Evolutionary conservation across 2,888 invertebrate species (phyloP), one percentile per base, ranked within the genome.

Genomic region (Cerastoderma edule): DNA sequence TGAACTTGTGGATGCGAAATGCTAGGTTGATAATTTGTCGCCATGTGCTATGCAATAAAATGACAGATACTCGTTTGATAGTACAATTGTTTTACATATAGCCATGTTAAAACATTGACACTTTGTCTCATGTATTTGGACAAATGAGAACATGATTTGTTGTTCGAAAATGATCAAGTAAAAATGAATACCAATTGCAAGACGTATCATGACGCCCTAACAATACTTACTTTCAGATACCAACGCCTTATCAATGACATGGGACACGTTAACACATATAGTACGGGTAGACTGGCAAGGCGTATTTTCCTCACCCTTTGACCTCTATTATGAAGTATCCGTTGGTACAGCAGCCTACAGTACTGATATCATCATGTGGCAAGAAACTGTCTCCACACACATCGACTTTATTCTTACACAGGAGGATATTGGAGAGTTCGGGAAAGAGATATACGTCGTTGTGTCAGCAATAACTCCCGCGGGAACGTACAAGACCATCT

Each of bases 241-340:
- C 3, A 28, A 56, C 19, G 27, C 5, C 13, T 32, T 56, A 56
- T 27, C 22, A 16, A 56, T 56, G 4, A 56, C 10, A 13, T 56
- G 56, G 56, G 32, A 63, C 24, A 5, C 4, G 10, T 32, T n/a
- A 16, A 65, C 35, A 24, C 35, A 70, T 30, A 22, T 60, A 39
- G 54, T 57, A 8, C 39, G 66, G 30, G 70, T 70, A 22, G 57
- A 56, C 19, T 75, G 75, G 75, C 35, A 50, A 6, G 53, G 33
- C 30, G 67, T 70, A 2, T 75, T 75, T 32, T 28, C n/a, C 30
- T 66, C 75, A 2, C 13, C 56, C 10, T 19, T 60, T 32, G 24
- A 27, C 2, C 24, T 75, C 28, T 71, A 60, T 50, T 75, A 70
- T 13, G 75, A 75, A 63, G 70, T 75, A 27, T 75, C 75, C 4